Base-by-base conservation (phyloP, 2,113 vertebrate species). In the Hystrix cristata region DNA sequence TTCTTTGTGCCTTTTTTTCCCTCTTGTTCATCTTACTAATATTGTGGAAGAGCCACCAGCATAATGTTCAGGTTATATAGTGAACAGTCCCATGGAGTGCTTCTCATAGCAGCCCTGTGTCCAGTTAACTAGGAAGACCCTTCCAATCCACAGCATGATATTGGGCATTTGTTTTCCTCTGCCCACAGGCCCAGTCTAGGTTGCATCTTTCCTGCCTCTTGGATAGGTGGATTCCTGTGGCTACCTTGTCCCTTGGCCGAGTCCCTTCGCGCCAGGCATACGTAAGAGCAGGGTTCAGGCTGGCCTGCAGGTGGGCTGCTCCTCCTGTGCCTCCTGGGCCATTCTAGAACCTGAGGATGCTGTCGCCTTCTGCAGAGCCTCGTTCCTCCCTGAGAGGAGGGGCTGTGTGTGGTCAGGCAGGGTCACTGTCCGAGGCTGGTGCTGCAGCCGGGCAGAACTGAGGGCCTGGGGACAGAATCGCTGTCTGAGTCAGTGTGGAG, bases 1-100 rank as follows among this genome's bases (percentile, higher is more conserved):
- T 38, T 74, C 62, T 34, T 38, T 38, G 13, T n/a, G 53, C 34
- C 27, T 53, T 76, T 95, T 71, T 46, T 15, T 71, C 1, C 53
- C n/a, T 13, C 46, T 51, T 59, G 12, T 46, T 89, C 23, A 12
- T 79, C 48, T 53, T 74, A 21, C 38, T 27, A 23, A 29, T 72
- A n/a, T 0, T 14, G 31, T 25, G 43, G 14, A 8, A 7, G 29
- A 51, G 90, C 25, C 0, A 1, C 48, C 27, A 3, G 0, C 21
- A 9, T 13, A 16, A 15, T 53, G 51, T 12, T 21, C 81, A 60
- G 43, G 18, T 34, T 29, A 18, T 38, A 4, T 15, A 15, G 23
- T 85, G 69, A 65, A 16, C 21, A 13, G 2, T 8, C 21, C 69
- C 0, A 0, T 3, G 43, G 88, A 3, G 16, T 27, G 18, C 18